These are phyloP conservation scores for Coracopsis vasa DNA, from an alignment of 2,113 vertebrate species.

Conservation along the genomic window DNA sequence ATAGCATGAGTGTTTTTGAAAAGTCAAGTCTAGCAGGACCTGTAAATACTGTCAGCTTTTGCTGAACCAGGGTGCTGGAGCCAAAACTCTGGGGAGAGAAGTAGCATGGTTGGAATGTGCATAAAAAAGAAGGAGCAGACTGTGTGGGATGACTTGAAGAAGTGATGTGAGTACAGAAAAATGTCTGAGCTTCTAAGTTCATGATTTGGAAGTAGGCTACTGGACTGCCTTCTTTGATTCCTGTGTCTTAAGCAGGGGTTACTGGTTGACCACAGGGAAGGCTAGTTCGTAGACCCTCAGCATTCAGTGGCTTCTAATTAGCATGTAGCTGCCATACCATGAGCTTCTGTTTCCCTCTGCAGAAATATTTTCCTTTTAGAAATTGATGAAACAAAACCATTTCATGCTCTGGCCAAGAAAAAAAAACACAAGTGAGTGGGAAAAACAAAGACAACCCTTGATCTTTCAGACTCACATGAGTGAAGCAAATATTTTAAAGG, in stretches of 20 bases:
- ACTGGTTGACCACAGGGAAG: not conserved
- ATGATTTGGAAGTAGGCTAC: not conserved
- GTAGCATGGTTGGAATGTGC: not conserved
- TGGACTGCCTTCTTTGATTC: not conserved
- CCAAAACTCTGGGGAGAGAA: not conserved
- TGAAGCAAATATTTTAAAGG: not conserved
- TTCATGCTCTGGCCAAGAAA: not conserved
- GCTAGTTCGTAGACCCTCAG: not conserved
- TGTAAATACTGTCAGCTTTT: slow-evolving; percentile 1
- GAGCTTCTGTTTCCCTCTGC: not conserved
- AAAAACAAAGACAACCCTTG: not conserved
- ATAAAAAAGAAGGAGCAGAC: not conserved
- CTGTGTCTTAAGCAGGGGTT: not conserved
- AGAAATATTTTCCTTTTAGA: not conserved
- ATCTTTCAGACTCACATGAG: not conserved
- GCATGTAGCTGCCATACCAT: not conserved
- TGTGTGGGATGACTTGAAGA: not conserved
- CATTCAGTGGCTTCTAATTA: not conserved
- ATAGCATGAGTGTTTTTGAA: not conserved
- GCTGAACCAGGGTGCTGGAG: not conserved
- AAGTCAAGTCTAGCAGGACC: not conserved
- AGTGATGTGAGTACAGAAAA: not conserved
- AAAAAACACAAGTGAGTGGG: not conserved
- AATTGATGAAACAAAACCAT: not conserved
- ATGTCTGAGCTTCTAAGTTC: not conserved